Conservation (phyloP, 2,113 vertebrate species). For the Saccopteryx bilineata region DNA sequence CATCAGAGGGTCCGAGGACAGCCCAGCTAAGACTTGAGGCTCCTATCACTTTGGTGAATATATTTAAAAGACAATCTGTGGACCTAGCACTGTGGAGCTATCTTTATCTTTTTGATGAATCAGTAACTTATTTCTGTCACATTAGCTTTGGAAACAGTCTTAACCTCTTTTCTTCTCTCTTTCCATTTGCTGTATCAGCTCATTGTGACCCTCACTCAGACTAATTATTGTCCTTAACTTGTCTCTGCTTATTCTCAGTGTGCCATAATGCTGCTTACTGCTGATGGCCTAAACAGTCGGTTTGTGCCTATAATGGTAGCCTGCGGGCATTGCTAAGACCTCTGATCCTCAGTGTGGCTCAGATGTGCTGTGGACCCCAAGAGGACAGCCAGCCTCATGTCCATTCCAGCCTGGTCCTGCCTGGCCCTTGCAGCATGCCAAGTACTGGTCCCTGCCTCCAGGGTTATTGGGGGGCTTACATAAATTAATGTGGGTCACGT, state of each 20-base stretch:
- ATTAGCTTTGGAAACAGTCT: background rate
- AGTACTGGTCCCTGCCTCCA: background rate
- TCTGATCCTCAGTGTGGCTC: background rate
- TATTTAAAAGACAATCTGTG: background rate
- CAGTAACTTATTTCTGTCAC: background rate
- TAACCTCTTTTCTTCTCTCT: background rate
- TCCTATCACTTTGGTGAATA: background rate
- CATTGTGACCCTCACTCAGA: background rate
- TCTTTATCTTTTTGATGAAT: background rate
- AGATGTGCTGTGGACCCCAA: background rate
- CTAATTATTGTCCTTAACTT: background rate
- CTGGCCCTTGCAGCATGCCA: background rate
- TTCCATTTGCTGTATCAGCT: background rate
- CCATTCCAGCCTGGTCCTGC: background rate
- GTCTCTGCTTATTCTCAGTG: background rate
- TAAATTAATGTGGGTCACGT: background rate
- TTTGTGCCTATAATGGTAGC: background rate
- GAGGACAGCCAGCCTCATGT: background rate
- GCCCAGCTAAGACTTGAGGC: background rate
- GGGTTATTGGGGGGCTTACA: background rate
- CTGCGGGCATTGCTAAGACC: background rate
- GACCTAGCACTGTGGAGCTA: background rate
- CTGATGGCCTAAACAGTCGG: background rate
- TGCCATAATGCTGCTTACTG: background rate
- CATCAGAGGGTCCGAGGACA: background rate